Evolutionary conservation across 2,113 vertebrate genomes (phyloP), one percentile per base, ranked within the genome.

Genomic region (Pelecanus crispus): DNA sequence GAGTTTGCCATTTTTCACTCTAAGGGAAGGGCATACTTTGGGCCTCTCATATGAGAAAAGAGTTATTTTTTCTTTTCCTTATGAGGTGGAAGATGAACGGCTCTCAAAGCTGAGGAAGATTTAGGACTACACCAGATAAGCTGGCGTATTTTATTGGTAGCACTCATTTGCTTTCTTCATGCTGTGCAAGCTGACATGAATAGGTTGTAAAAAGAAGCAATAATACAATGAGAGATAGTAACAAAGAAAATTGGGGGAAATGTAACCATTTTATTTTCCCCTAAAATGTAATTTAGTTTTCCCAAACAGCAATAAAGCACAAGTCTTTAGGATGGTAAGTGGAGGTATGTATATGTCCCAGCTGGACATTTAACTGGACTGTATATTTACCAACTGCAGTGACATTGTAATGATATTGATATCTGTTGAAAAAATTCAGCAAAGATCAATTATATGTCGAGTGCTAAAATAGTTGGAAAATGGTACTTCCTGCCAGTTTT

Each of bases 131-230:
- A 86, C 18, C 42, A 90, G 42, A 77, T 80, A 95, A 87, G 4
- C 13, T 65, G 32, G 32, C 3, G 4, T 88, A 62, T 91, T 93
- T 94, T 85, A 72, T 81, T 86, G 70, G 79, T 47, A 83, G 45
- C 52, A 65, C 9, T 93, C 77, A 84, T 96, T 93, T 94, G 45
- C 58, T 86, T 89, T 92, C 63, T 89, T 91, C 66, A 40, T 91
- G 86, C 70, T 87, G 72, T 74, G 81, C 32, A 75, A 91, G 45
- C 74, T 86, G 88, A 89, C 77, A 71, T 0, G 4, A 87, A 65
- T 63, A 86, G 34, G 26, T 80, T 92, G 49, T 90, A 93, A 87
- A 91, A 97, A 81, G 75, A 85, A 31, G 59, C 4, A 8, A 62
- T 83, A 95, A 88, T 88, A 88, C 52, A 71, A 65, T 78, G 73